phyloP scores from a whole-genome alignment of 2,888 invertebrate genomes.

The Celastrina argiolus region DNA sequence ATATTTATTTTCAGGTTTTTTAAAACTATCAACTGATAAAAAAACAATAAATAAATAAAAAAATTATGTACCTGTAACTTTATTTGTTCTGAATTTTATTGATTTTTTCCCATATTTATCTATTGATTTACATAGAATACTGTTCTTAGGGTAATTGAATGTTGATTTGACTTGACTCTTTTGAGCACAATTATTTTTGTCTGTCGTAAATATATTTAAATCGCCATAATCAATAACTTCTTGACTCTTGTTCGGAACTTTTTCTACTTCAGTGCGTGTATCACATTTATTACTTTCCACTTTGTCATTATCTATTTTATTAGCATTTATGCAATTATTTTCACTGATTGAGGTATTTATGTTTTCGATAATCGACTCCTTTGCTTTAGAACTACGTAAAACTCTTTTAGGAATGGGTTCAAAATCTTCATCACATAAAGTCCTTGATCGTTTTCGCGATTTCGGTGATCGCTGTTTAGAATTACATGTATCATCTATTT shows the following conservation, averaged over 20 bases:
- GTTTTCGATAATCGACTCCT: slow-evolving; percentile 17
- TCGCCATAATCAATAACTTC: slow-evolving; percentile 10
- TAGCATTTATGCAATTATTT: background rate
- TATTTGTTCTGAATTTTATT: slow-evolving; percentile 39
- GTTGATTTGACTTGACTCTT: background rate
- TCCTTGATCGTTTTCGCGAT: slow-evolving; percentile 34
- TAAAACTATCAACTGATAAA: background rate
- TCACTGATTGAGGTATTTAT: slow-evolving; percentile 21
- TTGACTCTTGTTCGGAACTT: slow-evolving; percentile 5
- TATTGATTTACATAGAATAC: slow-evolving; percentile 54
- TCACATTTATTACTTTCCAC: background rate
- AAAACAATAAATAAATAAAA: background rate
- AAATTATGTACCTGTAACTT: slow-evolving; percentile 45
- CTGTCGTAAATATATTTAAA: slow-evolving; percentile 11
- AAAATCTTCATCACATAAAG: slow-evolving; percentile 35
- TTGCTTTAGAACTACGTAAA: slow-evolving; percentile 43
- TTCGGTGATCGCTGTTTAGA: background rate
- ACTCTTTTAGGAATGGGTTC: slow-evolving; percentile 43
- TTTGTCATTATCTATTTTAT: slow-evolving; percentile 17
- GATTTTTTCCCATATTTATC: slow-evolving; percentile 47
- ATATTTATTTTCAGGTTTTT: background rate
- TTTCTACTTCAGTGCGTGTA: background rate
- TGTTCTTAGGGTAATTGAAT: slow-evolving; percentile 37
- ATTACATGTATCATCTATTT: background rate
- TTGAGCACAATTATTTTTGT: background rate